Conservation (phyloP, 1,140 invertebrate species). For the Belonocnema kinseyi region DNA sequence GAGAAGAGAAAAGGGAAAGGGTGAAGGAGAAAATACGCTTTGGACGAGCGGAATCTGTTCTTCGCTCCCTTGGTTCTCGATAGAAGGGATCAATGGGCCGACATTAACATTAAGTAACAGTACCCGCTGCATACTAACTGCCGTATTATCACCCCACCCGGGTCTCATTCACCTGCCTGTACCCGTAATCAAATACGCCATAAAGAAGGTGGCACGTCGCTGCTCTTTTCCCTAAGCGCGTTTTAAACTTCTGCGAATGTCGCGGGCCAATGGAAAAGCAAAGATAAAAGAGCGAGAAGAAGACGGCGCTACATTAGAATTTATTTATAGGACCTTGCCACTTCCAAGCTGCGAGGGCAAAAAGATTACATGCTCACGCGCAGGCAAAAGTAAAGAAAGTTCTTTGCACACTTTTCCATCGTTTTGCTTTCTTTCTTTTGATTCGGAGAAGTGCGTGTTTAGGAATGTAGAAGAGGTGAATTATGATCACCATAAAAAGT, state of each 20-base stretch:
- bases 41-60: constrained; percentile 63
- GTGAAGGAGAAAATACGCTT: constrained; percentile 40
- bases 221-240: constrained; percentile 33
- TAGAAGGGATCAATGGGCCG: constrained; percentile 64
- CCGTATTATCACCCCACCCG: constrained; percentile 64
- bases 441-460: constrained; percentile 6
- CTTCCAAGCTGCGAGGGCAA: constrained; percentile 19
- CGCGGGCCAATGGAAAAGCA: constrained; percentile 17
- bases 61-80: constrained; percentile 53
- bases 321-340: constrained; percentile 24
- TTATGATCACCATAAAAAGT: constrained; percentile 11
- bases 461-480: constrained; percentile 4
- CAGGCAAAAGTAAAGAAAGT: constrained; percentile 38
- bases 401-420: constrained; percentile 10
- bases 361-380: constrained; percentile 39
- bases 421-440: constrained; percentile 6
- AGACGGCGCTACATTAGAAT: constrained; percentile 1
- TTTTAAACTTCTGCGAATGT: constrained; percentile 32
- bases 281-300: neutral
- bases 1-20: constrained; percentile 29
- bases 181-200: constrained; percentile 59
- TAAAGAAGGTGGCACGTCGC: constrained; percentile 44
- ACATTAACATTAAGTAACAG: constrained; percentile 70
- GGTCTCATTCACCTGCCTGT: constrained; percentile 56
- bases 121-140: constrained; percentile 68